These are phyloP conservation scores for Champsocephalus gunnari DNA, from an alignment of 2,797 vertebrate species.

Conservation along the genomic window DNA sequence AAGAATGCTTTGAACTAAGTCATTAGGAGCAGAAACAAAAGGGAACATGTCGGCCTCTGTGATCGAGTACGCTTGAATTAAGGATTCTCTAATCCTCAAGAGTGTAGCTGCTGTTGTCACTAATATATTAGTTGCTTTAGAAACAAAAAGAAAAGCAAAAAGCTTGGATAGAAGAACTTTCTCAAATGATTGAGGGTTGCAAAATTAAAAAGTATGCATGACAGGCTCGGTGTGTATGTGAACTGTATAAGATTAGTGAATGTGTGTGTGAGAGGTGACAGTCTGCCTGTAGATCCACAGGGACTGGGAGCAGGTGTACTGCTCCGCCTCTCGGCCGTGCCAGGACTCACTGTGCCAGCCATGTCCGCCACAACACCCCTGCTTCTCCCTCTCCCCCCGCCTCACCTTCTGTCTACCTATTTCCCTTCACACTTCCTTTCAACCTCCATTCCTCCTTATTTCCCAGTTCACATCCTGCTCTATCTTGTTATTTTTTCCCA, in stretches of 20 bases:
- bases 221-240: constrained; percentile 5
- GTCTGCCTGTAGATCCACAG: constrained; percentile 55
- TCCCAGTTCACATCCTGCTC: background rate
- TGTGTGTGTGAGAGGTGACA: constrained; percentile 48
- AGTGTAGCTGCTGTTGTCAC: constrained; percentile 4
- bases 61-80: constrained; percentile 12
- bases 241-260: constrained; percentile 14
- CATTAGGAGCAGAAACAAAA: constrained; percentile 27
- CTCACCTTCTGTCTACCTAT: constrained; percentile 41
- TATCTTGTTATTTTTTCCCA: background rate
- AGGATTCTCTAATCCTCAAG: constrained; percentile 9
- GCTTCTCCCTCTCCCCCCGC: constrained; percentile 27
- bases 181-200: constrained; percentile 2
- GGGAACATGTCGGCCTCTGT: background rate
- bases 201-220: constrained; percentile 16
- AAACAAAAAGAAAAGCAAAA: background rate
- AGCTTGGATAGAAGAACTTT: background rate
- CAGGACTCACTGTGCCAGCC: constrained; percentile 62
- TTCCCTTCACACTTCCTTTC: constrained; percentile 3
- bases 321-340: constrained; percentile 49
- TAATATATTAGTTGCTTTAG: background rate
- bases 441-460: background rate
- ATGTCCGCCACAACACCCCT: constrained; percentile 42
- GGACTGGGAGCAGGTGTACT: constrained; percentile 74
- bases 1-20: constrained; percentile 37